Conservation (phyloP, 2,113 vertebrate genomes). For the Trogon melanurus region DNA sequence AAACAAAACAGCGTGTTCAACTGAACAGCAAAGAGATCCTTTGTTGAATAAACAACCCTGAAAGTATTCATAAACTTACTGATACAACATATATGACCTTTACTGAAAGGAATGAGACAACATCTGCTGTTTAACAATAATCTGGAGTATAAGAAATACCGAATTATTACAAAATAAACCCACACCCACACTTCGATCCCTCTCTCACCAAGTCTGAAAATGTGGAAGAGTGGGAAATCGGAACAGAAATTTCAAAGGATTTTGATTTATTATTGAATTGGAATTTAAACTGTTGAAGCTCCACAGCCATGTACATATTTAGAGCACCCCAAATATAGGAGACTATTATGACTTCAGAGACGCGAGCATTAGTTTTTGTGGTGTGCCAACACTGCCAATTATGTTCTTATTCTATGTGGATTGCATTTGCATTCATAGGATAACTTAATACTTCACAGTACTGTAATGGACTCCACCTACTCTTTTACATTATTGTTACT, state of each 20-base stretch:
- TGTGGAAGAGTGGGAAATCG: neutral
- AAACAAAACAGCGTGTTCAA: neutral
- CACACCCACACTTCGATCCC: constrained; percentile 2
- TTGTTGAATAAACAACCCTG: constrained; percentile 37
- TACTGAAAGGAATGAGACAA: constrained; percentile 48
- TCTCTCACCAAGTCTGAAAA: neutral
- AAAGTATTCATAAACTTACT: constrained; percentile 57
- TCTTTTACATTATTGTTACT: neutral
- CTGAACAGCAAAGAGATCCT: neutral
- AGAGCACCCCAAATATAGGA: neutral
- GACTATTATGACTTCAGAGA: neutral
- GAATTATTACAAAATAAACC: neutral
- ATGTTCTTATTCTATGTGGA: neutral
- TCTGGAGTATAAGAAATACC: neutral
- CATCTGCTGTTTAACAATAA: constrained; percentile 52
- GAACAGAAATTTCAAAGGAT: neutral
- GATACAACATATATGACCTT: constrained; percentile 62
- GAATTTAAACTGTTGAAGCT: neutral
- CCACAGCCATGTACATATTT: neutral
- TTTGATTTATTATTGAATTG: neutral
- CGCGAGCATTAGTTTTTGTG: fast-evolving
- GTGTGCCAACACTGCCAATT: neutral
- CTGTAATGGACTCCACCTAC: neutral
- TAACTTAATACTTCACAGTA: neutral
- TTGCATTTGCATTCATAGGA: neutral